Percentiles rank a stretch among this genome's conserved stretches.
Conservation (phyloP, 2,113 vertebrate species). For the Scolopax mira region DNA sequence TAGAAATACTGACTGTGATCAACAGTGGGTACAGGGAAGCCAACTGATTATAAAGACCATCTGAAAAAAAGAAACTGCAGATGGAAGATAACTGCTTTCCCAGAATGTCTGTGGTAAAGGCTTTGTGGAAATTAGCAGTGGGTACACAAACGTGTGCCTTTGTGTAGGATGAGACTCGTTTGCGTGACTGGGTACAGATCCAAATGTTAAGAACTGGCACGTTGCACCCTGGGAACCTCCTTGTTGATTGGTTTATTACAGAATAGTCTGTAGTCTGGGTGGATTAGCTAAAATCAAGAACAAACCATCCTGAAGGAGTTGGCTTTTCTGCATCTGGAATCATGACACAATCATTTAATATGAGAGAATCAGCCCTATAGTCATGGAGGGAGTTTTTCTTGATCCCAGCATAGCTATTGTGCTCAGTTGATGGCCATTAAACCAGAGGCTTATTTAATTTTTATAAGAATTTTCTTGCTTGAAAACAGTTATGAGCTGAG, state of each 20-base stretch:
- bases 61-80: conserved; percentile 51
- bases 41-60: conserved; percentile 48
- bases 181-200: background rate
- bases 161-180: background rate
- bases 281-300: conserved; percentile 43
- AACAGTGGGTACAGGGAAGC: background rate
- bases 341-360: background rate
- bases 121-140: background rate
- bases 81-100: background rate
- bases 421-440: conserved; percentile 53
- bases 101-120: background rate
- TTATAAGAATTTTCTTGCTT: conserved; percentile 63
- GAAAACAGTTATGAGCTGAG: conserved; percentile 46
- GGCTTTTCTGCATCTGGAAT: conserved; percentile 40
- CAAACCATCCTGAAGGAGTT: conserved; percentile 32
- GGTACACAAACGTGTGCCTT: background rate
- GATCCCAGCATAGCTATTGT: conserved; percentile 45
- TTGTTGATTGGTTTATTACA: background rate
- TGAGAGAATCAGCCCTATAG: conserved; percentile 22
- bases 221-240: background rate
- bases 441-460: conserved; percentile 63
- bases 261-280: background rate
- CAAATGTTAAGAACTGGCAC: background rate
- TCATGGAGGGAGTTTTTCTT: conserved; percentile 45
- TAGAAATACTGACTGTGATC: conserved; percentile 40